Base-by-base conservation (phyloP, 2,797 vertebrate genomes). In the Aulostomus chinensis region DNA sequence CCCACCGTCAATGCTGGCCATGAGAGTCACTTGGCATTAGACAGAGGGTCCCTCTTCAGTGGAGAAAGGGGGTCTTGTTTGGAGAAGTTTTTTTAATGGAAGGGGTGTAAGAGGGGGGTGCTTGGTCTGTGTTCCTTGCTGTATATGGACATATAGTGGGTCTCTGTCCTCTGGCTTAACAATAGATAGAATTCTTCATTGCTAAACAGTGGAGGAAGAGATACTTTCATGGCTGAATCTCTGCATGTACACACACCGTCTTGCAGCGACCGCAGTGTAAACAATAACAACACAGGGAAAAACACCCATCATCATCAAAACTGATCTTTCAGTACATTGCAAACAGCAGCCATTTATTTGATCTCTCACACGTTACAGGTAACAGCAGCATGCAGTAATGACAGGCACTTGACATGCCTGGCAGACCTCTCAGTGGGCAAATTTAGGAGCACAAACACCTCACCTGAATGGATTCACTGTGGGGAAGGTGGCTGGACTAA, bases 11-110 rank as follows among this genome's bases (percentile, higher is more conserved):
- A 93, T 92, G 92, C 89, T 89, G 81, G 91, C 93, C 94, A 91
- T 91, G 93, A 94, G 94, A 95, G 94, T 94, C 90, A 90, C 92
- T 94, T 91, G 93, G 93, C 92, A 84, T 88, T 88, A 91, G 94
- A 94, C 93, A 96, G 92, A 94, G 91, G 92, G 93, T 94, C 92
- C 94, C 95, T 96, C 94, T 96, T 93, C 91, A 94, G 91, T 80
- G 88, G 91, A 96, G 92, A 96, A 96, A 94, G 92, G 90, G 89
- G 83, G 90, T 92, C 91, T 96, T 97, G 94, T 96, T 93, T 92
- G 78, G 87, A 93, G 89, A 92, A 89, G 56, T 11, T 11, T 33
- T 13, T 33, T 33, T n/a, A 12, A 24, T 24, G 8, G 22, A n/a
- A n/a, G 28, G 37, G n/a, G 38, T 10, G 76, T 74, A 3, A 60